Evolutionary conservation across 2,888 invertebrate genomes (phyloP), one percentile per base, ranked within the genome.

Genomic region (Pandemis heparana): DNA sequence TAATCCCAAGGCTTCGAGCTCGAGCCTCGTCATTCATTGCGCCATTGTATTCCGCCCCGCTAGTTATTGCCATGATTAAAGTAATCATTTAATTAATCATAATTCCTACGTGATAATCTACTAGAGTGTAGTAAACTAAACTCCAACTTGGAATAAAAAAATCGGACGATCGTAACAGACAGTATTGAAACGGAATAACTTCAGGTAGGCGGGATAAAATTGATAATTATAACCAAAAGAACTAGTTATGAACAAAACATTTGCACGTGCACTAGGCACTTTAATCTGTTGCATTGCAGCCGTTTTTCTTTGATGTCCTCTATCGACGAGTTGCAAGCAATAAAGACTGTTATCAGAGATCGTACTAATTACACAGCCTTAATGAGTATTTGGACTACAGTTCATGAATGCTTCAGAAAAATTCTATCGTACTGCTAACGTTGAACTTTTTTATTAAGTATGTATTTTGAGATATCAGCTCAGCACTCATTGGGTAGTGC

Each of bases 11-110:
- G 39, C 68, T 53, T 69, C 48, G 59, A 38, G 51, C 62, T 62
- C 16, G 16, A 18, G 62, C 61, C 61, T 64, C 63, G 63, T 73
- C 73, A 60, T 10, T 51, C 41, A 69, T 73, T 39, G 63, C 59
- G 59, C 60, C 63, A 73, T 68, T 73, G 63, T 69, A 64, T 59
- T 65, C 53, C 61, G 66, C 48, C 38, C 48, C 68, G 48, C 46
- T 63, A 48, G 23, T 68, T 69, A 73, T 69, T 63, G 62, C 68
- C 68, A 59, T 48, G 46, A 64, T 69, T 73, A 73, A 73, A 56
- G 56, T 59, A 69, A 69, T 51, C 59, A 32, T 73, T 73, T 68
- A 48, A 68, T 68, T 63, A 59, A 63, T 67, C 63, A 59, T 51
- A 63, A 73, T 69, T 32, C 39, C 68, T 53, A 63, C 59, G 56